Evolutionary conservation across 2,888 invertebrate species (phyloP).

Genomic region (Leucophora obtusa): DNA sequence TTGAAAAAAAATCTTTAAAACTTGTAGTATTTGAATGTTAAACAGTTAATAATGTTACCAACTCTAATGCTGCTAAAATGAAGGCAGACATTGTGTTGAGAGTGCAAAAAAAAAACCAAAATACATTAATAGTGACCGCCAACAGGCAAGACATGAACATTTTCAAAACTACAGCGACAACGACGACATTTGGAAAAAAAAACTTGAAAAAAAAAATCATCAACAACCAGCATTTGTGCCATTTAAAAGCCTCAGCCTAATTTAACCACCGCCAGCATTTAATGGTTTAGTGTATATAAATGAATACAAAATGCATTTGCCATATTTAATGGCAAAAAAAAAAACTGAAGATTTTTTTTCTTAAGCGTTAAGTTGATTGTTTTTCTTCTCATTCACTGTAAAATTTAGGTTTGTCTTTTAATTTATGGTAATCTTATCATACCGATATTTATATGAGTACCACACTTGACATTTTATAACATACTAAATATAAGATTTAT

Average conservation of each 20-base stretch:
- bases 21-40: constrained; percentile 11
- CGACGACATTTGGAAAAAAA: constrained; percentile 5
- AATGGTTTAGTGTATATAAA: not conserved
- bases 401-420: constrained; percentile 3
- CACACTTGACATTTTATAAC: constrained; percentile 2
- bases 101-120: not conserved
- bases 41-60: constrained; percentile 30
- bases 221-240: constrained; percentile 50
- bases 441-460: constrained; percentile 6
- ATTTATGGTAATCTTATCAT: not conserved
- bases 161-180: not conserved
- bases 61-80: not conserved
- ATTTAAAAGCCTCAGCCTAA: constrained; percentile 47
- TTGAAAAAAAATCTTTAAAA: constrained; percentile 1
- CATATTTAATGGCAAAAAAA: not conserved
- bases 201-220: not conserved
- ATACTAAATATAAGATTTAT: not conserved
- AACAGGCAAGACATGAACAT: constrained; percentile 13
- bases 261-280: constrained; percentile 40
- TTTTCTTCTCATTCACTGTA: not conserved
- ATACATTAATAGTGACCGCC: constrained; percentile 35
- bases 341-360: not conserved
- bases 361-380: not conserved
- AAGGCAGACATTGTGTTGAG: not conserved
- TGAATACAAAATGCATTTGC: not conserved